These are phyloP conservation scores for Sebastes alutus DNA, from an alignment of 2,797 vertebrate genomes.

Conservation along the genomic window DNA sequence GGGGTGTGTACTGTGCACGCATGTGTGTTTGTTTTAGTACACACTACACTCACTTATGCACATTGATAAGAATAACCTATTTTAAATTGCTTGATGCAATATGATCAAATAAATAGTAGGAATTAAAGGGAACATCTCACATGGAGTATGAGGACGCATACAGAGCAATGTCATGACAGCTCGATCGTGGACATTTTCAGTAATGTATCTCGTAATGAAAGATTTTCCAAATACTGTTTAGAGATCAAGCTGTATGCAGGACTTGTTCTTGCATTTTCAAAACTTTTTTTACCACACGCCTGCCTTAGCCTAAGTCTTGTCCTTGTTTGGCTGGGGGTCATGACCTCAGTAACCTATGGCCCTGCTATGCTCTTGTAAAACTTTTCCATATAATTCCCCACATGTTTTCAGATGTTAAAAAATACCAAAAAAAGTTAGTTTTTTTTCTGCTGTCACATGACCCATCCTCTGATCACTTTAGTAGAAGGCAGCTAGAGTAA, in stretches of 20 bases:
- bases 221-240: background rate
- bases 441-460: background rate
- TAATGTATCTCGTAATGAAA: too few species aligned
- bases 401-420: background rate
- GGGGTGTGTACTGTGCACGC: background rate
- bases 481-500: too few species aligned
- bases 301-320: too few species aligned
- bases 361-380: background rate
- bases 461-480: background rate
- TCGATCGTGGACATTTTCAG: too few species aligned
- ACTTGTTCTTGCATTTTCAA: background rate
- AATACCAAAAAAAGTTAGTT: too few species aligned
- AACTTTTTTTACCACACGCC: too few species aligned
- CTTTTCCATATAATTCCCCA: background rate
- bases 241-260: background rate
- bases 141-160: too few species aligned
- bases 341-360: background rate
- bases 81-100: background rate
- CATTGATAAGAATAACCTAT: background rate
- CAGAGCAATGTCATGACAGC: too few species aligned
- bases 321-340: background rate
- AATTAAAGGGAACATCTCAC: background rate
- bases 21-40: slow-evolving; percentile 11
- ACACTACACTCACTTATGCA: background rate
- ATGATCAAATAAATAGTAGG: background rate